Evolutionary conservation across 1,140 invertebrate genomes (phyloP), one percentile per base, ranked within the genome.

Genomic region (Cyclina sinensis): DNA sequence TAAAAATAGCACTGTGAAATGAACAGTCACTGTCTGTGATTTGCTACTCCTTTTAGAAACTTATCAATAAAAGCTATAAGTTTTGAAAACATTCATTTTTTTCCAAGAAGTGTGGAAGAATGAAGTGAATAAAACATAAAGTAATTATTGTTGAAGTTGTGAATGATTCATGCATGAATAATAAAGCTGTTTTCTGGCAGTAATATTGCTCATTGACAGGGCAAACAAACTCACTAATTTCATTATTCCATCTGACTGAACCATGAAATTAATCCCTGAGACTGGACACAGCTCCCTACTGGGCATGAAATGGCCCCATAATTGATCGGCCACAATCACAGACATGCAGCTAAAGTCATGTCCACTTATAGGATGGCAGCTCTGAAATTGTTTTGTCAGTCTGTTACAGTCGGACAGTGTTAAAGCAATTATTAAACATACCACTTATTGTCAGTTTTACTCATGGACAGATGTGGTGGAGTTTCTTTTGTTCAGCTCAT

Each of bases 161-260:
- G 24, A 14, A 62, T 62, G 65, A 39, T 37, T 70, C 65, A 70
- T 39, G 35, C 16, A n/a, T 70, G 2, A 21, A 21, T 37, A 70
- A 37, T 70, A 1, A 37, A 39, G 9, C 21, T 39, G 32, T 70
- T 70, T 70, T 1, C 65, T 37, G 65, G n/a, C 65, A 37, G 21
- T 70, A 70, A 37, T 9, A 24, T n/a, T 2, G n/a, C 70, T 74
- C 70, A 74, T 43, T 74, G 32, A 48, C 39, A 21, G 1, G 21
- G 39, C 37, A 46, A 74, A 74, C 21, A 39, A n/a, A 4, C 32
- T 74, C 39, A 18, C 37, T 74, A 74, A 74, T 74, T 74, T 74
- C 70, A 74, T 74, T 74, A 74, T 46, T 48, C 37, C 70, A 74
- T 74, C 70, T 48, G 70, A 74, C 12, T 74, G 70, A 74, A 43